Conservation (phyloP, 2,797 vertebrate genomes). For the Myripristis murdjan region DNA sequence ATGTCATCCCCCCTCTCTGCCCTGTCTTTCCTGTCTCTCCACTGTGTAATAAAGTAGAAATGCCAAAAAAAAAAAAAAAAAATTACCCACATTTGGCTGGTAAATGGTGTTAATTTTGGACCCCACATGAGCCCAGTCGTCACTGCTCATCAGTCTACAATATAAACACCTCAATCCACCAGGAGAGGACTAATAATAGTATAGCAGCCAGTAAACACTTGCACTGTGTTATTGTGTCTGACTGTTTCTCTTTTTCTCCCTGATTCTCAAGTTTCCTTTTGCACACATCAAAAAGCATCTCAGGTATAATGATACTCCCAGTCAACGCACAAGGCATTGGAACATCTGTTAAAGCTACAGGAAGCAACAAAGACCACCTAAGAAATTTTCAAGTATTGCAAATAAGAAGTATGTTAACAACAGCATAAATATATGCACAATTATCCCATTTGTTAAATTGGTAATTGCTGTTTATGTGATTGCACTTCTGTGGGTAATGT, state of each 20-base stretch:
- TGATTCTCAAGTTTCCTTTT: background rate
- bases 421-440: background rate
- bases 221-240: background rate
- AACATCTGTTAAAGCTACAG: background rate
- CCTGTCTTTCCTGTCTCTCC: too few relatives aligned
- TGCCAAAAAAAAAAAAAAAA: too few relatives aligned
- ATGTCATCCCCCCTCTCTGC: too few relatives aligned
- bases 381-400: background rate
- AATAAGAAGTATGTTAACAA: background rate
- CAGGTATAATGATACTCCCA: background rate
- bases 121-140: slow-evolving; percentile 3
- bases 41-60: too few relatives aligned
- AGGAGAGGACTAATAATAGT: background rate
- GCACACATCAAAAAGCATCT: background rate
- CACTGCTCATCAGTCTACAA: slow-evolving; percentile 35
- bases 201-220: slow-evolving; percentile 5
- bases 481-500: background rate
- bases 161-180: slow-evolving; percentile 55
- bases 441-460: slow-evolving; percentile 8
- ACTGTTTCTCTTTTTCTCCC: background rate
- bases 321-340: background rate
- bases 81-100: too few relatives aligned
- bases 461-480: slow-evolving; percentile 2
- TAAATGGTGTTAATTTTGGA: too few relatives aligned
- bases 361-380: background rate